A percentile compares a stretch with the other conserved stretches of the same genome.
Evolutionary conservation across 1,140 invertebrate species (phyloP).

Genomic region (Tenebrio molitor): DNA sequence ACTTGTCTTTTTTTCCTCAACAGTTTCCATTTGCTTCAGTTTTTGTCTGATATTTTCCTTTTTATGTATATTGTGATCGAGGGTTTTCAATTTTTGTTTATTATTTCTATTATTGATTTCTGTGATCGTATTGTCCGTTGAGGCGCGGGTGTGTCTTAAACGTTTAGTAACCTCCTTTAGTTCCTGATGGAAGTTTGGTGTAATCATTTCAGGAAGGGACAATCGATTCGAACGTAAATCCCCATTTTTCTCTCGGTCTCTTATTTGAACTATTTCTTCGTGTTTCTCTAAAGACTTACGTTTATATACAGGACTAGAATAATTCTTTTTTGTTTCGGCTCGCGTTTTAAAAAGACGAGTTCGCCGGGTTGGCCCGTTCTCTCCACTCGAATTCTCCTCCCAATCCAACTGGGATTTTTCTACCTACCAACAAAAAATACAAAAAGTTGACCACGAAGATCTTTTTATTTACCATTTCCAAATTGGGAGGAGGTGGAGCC

Average conservation of each 20-base stretch:
- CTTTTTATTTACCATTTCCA: constrained; percentile 48
- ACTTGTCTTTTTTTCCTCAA: constrained; percentile 26
- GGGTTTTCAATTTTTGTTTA: constrained; percentile 60
- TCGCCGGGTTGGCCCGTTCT: constrained; percentile 68
- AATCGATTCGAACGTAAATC: constrained; percentile 62
- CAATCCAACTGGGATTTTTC: constrained; percentile 32
- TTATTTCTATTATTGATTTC: constrained; percentile 43
- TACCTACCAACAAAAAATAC: constrained; percentile 12
- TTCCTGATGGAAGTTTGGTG: constrained; percentile 78
- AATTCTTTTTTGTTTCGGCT: constrained; percentile 74
- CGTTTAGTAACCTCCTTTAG: constrained; percentile 75
- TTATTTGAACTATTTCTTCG: constrained; percentile 40
- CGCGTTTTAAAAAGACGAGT: constrained; percentile 80
- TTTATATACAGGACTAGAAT: constrained; percentile 60
- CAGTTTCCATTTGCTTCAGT: constrained; percentile 45
- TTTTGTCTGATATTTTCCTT: constrained; percentile 53
- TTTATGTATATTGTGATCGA: constrained; percentile 58
- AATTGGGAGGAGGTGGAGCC: constrained; percentile 71
- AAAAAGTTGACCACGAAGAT: constrained; percentile 1
- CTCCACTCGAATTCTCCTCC: constrained; percentile 46
- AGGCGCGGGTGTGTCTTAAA: constrained; percentile 65
- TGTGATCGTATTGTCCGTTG: constrained; percentile 31
- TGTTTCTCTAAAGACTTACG: constrained; percentile 42
- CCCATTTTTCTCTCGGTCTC: constrained; percentile 43
- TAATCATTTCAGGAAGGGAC: constrained; percentile 69